Percentiles rank a stretch among this genome's conserved stretches.
phyloP scores from a whole-genome alignment of 2,888 invertebrate genomes.

The Morpho helenor region DNA sequence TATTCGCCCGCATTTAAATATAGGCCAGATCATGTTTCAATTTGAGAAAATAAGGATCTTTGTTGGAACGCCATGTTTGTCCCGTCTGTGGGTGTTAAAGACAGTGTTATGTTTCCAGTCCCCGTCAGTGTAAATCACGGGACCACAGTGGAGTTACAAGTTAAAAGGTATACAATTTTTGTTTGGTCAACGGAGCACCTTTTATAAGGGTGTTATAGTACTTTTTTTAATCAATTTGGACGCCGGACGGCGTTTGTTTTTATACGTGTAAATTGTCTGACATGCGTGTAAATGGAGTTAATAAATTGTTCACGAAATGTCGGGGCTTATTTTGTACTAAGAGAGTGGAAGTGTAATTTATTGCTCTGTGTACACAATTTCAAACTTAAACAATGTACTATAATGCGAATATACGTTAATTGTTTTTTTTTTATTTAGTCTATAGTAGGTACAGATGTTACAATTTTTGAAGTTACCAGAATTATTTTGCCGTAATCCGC shows the following conservation, averaged over 20 bases:
- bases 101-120: conserved; percentile 25
- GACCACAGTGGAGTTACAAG: conserved; percentile 25
- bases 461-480: too few relatives aligned
- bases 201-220: conserved; percentile 19
- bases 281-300: conserved; percentile 18
- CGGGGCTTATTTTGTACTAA: conserved; percentile 4
- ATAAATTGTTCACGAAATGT: conserved; percentile 12
- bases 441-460: too few relatives aligned
- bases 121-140: conserved; percentile 27
- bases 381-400: too few relatives aligned
- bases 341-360: not conserved
- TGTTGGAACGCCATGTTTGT: conserved; percentile 12
- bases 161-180: conserved; percentile 21
- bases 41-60: conserved; percentile 18
- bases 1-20: not conserved
- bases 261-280: conserved; percentile 18
- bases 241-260: conserved; percentile 13
- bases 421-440: too few relatives aligned
- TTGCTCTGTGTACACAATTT: too few relatives aligned
- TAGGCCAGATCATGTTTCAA: conserved; percentile 19
- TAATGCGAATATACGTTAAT: too few relatives aligned
- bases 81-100: conserved; percentile 27
- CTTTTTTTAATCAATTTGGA: conserved; percentile 18
- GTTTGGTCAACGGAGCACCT: conserved; percentile 23
- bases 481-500: too few relatives aligned